Percentiles rank a stretch among this genome's conserved stretches.
Evolutionary conservation across 1,140 invertebrate species (phyloP).

Genomic region (Drosophila teissieri): DNA sequence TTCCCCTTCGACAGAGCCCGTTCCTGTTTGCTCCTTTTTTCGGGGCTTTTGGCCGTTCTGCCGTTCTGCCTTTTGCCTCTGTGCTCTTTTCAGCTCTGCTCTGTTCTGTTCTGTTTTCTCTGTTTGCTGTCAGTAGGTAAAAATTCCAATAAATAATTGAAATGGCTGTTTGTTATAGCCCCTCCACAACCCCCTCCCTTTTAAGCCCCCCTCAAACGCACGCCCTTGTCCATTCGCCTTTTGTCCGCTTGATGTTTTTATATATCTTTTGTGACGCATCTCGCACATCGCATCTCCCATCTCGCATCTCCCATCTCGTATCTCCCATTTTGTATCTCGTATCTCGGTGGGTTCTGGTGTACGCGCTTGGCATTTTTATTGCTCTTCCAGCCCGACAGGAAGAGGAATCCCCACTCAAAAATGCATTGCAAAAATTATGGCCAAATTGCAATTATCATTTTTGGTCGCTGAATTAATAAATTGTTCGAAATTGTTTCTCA

Average conservation of each 20-base stretch:
- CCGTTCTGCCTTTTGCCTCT: constrained; percentile 32
- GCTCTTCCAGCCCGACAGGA: constrained; percentile 17
- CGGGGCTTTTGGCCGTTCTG: constrained; percentile 30
- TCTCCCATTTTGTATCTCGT: constrained; percentile 1
- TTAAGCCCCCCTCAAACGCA: neutral
- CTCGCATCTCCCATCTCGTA: neutral
- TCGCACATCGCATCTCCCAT: constrained; percentile 5
- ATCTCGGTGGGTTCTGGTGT: constrained; percentile 8
- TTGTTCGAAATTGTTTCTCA: constrained; percentile 2
- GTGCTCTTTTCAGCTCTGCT: neutral
- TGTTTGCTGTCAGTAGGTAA: constrained; percentile 81
- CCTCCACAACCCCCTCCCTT: constrained; percentile 2
- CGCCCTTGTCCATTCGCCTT: constrained; percentile 26
- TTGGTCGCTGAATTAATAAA: constrained; percentile 45
- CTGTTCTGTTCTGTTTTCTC: constrained; percentile 57
- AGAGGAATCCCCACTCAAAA: constrained; percentile 11
- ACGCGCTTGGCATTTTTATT: constrained; percentile 63
- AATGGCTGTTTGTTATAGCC: constrained; percentile 70
- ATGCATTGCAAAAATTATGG: constrained; percentile 31
- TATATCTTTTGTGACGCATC: constrained; percentile 52
- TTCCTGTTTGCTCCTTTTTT: constrained; percentile 16
- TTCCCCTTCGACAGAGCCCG: neutral
- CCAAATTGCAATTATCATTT: constrained; percentile 39
- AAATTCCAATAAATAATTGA: constrained; percentile 83
- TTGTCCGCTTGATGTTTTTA: constrained; percentile 55